Conservation (phyloP, 2,888 invertebrate species). For the Ornithoptera priamus region DNA sequence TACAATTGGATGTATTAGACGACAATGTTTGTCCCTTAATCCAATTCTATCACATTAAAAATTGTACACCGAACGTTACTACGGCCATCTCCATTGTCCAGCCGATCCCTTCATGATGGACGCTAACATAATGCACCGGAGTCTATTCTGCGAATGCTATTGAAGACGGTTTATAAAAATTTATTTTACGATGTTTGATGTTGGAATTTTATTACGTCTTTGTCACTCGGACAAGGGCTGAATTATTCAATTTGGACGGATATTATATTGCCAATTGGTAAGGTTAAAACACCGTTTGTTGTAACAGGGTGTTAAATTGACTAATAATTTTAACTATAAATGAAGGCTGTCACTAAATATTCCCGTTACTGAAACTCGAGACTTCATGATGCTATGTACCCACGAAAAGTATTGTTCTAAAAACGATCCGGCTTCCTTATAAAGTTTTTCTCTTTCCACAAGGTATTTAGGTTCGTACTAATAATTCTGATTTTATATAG, state of each 20-base stretch:
- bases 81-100: constrained; percentile 58
- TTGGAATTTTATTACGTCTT: constrained; percentile 40
- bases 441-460: too few species aligned
- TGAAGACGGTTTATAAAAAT: constrained; percentile 67
- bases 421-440: too few species aligned
- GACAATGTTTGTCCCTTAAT: constrained; percentile 60
- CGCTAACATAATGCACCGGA: constrained; percentile 41
- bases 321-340: too few species aligned
- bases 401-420: too few species aligned
- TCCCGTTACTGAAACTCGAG: too few species aligned
- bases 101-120: constrained; percentile 55
- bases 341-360: too few species aligned
- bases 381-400: too few species aligned
- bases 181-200: constrained; percentile 48
- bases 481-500: too few species aligned
- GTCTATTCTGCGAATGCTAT: constrained; percentile 56
- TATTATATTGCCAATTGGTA: constrained; percentile 7
- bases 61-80: constrained; percentile 62
- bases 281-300: background rate
- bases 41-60: constrained; percentile 70
- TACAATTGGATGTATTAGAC: constrained; percentile 56
- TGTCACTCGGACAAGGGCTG: constrained; percentile 16
- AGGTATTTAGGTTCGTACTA: too few species aligned
- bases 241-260: constrained; percentile 22
- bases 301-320: too few species aligned